These are phyloP conservation scores for Trochalopteron elliotii DNA, from an alignment of 2,113 vertebrate species.

Conservation along the genomic window DNA sequence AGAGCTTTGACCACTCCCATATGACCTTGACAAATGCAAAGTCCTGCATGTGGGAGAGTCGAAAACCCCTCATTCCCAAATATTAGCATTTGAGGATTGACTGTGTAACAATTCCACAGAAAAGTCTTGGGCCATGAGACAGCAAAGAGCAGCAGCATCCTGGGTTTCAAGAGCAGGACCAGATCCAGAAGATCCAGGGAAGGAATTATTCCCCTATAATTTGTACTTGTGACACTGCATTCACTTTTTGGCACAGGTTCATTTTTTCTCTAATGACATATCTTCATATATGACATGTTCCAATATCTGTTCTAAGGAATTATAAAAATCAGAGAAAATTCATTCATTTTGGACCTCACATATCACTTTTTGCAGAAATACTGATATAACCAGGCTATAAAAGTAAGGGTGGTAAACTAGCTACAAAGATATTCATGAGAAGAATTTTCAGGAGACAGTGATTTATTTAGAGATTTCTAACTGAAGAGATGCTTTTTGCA, in stretches of 20 bases:
- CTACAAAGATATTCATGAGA: background rate
- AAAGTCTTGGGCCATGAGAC: background rate
- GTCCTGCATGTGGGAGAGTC: background rate
- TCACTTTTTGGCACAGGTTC: background rate
- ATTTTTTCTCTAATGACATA: background rate
- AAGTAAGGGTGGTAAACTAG: background rate
- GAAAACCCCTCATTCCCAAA: background rate
- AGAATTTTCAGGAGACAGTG: background rate
- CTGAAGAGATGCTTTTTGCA: background rate
- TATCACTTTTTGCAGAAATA: background rate
- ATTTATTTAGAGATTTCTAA: background rate
- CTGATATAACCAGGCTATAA: background rate
- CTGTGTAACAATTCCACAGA: background rate
- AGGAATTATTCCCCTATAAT: background rate
- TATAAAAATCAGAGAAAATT: background rate
- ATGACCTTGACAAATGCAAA: background rate
- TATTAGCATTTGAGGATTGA: rapidly evolving
- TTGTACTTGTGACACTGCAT: background rate
- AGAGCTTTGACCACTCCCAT: background rate
- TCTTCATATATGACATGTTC: background rate
- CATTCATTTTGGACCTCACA: background rate
- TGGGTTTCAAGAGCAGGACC: background rate
- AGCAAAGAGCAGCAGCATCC: background rate
- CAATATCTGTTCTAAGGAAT: background rate
- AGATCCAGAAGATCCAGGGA: background rate